These are phyloP conservation scores for Trichogramma dendrolimi DNA, from an alignment of 2,888 invertebrate species.

Conservation along the genomic window DNA sequence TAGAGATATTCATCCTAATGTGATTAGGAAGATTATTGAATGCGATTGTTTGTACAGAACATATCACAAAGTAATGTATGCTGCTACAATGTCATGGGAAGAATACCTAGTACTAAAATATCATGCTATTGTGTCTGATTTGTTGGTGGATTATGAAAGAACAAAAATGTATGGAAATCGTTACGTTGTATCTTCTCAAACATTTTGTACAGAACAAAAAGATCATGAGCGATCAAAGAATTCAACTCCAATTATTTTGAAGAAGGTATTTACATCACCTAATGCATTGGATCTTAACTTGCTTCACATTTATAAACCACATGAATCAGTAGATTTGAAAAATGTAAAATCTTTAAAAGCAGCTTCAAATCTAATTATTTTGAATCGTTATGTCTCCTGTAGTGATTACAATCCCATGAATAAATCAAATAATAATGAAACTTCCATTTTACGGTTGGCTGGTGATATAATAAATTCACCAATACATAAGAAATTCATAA, in stretches of 20 bases:
- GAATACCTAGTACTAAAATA: conserved; percentile 64
- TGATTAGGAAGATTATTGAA: conserved; percentile 57
- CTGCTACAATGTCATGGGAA: conserved; percentile 59
- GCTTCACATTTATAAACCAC: conserved; percentile 39
- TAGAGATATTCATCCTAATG: conserved; percentile 48
- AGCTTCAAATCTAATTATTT: conserved; percentile 35
- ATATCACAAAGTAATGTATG: conserved; percentile 54
- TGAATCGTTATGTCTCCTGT: conserved; percentile 41
- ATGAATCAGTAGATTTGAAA: conserved; percentile 28
- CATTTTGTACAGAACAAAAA: conserved; percentile 46
- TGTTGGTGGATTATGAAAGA: conserved; percentile 57
- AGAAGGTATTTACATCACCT: conserved; percentile 36
- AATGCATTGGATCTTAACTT: conserved; percentile 30
- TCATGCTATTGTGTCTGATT: conserved; percentile 56
- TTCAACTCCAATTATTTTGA: conserved; percentile 38
- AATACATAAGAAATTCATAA: conserved; percentile 28
- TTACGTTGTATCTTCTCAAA: conserved; percentile 53
- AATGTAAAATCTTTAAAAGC: conserved; percentile 30
- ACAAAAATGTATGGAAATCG: conserved; percentile 52
- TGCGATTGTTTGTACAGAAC: conserved; percentile 66
- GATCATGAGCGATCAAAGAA: conserved; percentile 36
- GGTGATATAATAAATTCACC: conserved; percentile 50
- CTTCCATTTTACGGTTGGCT: conserved; percentile 56
- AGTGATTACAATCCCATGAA: conserved; percentile 27
- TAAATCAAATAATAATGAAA: conserved; percentile 48